phyloP scores from a whole-genome alignment of 2,888 invertebrate species.

The Agrochola litura region DNA sequence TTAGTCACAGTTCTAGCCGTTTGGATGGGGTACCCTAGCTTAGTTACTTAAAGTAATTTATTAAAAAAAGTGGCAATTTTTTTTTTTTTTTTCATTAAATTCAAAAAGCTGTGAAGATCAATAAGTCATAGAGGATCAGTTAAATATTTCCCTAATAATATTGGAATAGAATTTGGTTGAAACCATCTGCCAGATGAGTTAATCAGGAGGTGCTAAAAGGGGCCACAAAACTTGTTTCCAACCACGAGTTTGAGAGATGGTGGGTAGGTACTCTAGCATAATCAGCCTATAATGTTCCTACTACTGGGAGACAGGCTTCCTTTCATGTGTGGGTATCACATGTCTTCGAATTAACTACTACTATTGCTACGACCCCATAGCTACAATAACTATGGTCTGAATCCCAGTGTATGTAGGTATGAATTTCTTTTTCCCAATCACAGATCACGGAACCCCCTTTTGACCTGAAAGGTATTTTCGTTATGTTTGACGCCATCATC shows the following conservation, averaged over 20 bases:
- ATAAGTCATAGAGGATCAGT: background rate
- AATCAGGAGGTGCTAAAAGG: background rate
- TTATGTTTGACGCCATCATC: constrained; percentile 42
- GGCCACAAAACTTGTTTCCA: background rate
- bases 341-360: background rate
- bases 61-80: too few relatives aligned
- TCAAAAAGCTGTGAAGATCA: too few relatives aligned
- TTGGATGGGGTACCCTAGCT: too few relatives aligned
- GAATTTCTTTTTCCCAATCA: background rate
- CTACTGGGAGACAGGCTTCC: background rate
- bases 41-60: background rate
- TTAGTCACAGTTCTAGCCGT: too few relatives aligned
- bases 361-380: background rate
- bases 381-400: background rate
- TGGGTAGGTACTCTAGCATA: background rate
- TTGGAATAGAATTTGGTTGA: background rate
- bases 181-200: background rate
- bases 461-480: background rate
- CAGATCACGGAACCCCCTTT: background rate
- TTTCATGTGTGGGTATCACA: too few relatives aligned
- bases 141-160: background rate
- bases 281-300: background rate
- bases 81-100: background rate
- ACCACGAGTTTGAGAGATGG: too few relatives aligned
- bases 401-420: background rate